Percentiles rank a stretch among this genome's conserved stretches.
Conservation (phyloP, 2,113 vertebrate species). For the Hippopotamus amphibius region DNA sequence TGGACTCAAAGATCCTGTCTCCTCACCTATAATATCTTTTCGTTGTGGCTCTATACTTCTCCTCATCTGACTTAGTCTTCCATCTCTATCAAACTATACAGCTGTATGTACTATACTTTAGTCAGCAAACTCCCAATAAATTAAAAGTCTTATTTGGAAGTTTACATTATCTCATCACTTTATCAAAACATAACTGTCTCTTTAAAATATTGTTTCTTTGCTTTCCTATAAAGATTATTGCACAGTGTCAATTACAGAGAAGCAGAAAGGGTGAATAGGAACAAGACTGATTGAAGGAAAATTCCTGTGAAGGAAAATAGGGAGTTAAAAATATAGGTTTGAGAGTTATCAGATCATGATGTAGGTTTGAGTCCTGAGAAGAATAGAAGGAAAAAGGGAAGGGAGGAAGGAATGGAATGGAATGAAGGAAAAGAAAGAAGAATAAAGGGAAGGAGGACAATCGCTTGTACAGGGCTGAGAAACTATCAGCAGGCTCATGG, state of each 20-base stretch:
- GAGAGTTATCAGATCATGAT: neutral
- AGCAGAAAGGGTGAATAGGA: neutral
- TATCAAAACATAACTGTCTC: neutral
- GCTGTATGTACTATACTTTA: neutral
- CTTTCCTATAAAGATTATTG: neutral
- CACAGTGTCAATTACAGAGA: neutral
- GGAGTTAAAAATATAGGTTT: no score
- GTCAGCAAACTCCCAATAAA: neutral
- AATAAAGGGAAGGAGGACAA: neutral
- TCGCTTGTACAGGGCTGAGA: no score
- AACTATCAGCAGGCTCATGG: neutral
- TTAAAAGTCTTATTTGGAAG: neutral
- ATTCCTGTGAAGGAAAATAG: neutral
- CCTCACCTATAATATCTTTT: neutral
- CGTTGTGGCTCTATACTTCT: fast-evolving
- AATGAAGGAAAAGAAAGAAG: no score
- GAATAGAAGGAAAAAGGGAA: neutral
- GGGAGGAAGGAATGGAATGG: neutral
- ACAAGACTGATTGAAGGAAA: neutral
- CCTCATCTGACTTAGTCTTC: neutral
- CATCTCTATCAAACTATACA: neutral
- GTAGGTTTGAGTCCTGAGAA: neutral
- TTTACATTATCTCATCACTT: neutral
- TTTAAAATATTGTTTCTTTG: neutral
- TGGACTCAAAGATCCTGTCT: neutral